A percentile compares a stretch with the other conserved stretches of the same genome.
Conservation (phyloP, 2,113 vertebrate species). For the Sphyrna mokarran region DNA sequence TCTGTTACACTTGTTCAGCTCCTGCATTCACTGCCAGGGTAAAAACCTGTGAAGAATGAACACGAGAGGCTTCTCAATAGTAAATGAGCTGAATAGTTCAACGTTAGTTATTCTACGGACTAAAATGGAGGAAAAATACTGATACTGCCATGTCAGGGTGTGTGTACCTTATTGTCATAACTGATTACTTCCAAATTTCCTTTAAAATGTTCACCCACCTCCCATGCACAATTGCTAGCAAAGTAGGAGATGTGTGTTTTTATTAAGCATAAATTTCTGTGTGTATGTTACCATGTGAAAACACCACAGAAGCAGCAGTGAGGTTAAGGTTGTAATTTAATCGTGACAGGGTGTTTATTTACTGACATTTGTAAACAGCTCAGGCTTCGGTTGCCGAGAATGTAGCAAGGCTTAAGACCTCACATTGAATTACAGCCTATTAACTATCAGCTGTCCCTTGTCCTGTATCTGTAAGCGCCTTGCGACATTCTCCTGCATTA, state of each 20-base stretch:
- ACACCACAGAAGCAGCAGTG: background rate
- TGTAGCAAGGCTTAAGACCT: background rate
- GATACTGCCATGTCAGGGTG: background rate
- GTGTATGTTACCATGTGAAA: background rate
- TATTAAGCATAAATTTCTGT: background rate
- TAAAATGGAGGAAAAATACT: background rate
- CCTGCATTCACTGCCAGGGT: background rate
- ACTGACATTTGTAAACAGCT: slow-evolving; percentile 31
- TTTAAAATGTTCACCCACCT: background rate
- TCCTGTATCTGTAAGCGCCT: no score
- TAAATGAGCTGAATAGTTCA: background rate
- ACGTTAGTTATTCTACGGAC: background rate
- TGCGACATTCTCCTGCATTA: background rate
- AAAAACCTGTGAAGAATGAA: background rate
- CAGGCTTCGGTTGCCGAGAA: background rate
- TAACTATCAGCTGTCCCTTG: slow-evolving; percentile 5
- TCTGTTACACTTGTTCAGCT: background rate
- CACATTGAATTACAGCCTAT: background rate
- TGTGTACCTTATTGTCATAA: background rate
- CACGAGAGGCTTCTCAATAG: background rate
- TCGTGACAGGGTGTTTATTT: slow-evolving; percentile 33
- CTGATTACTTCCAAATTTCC: background rate
- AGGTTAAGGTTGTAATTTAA: background rate
- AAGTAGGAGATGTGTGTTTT: background rate
- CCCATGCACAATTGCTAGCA: background rate